phyloP scores from a whole-genome alignment of 2,888 invertebrate genomes.

The Melitaea athalia region DNA sequence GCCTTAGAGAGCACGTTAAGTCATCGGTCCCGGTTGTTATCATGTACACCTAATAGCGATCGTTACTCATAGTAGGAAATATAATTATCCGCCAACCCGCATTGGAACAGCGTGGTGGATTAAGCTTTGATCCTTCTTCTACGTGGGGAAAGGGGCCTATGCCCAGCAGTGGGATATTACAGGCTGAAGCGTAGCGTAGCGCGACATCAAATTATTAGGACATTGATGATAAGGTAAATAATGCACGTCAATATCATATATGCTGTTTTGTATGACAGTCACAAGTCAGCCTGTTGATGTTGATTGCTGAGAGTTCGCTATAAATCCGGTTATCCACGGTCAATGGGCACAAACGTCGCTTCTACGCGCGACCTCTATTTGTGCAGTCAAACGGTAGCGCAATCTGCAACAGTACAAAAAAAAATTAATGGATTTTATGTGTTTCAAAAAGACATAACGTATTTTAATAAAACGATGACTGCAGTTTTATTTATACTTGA shows the following conservation, averaged over 20 bases:
- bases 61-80: no score
- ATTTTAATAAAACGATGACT: not conserved
- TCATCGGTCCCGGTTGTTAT: no score
- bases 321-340: conserved; percentile 68
- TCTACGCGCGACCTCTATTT: conserved; percentile 18
- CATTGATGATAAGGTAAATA: conserved; percentile 16
- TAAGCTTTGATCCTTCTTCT: no score
- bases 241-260: conserved; percentile 15
- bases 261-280: conserved; percentile 4
- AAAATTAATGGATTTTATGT: conserved; percentile 11
- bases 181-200: no score
- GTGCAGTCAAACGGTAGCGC: conserved; percentile 12
- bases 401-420: conserved; percentile 11
- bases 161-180: no score
- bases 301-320: conserved; percentile 44
- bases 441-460: not conserved
- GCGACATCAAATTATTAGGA: conserved; percentile 7
- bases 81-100: no score
- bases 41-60: no score
- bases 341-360: conserved; percentile 45
- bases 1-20: no score
- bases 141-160: no score
- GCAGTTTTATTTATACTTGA: not conserved
- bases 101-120: no score
- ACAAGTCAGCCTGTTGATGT: conserved; percentile 18